A percentile compares a stretch with the other conserved stretches of the same genome.
Evolutionary conservation across 2,888 invertebrate genomes (phyloP).

Genomic region (Caenorhabditis auriculariae): DNA sequence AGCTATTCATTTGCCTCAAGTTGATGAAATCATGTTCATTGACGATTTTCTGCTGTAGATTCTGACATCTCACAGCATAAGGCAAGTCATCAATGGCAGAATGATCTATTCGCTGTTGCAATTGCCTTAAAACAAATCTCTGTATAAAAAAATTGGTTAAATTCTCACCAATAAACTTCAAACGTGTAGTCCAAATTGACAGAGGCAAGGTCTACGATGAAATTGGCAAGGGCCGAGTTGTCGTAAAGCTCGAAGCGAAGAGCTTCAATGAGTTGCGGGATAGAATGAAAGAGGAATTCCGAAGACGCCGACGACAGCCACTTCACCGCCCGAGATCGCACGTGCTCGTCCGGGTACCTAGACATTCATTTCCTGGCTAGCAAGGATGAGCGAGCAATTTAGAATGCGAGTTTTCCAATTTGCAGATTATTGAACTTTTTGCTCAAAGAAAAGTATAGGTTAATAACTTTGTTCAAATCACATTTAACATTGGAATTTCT

Average conservation of each 20-base stretch:
- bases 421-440: too few species aligned
- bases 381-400: neutral
- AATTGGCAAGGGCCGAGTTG: constrained; percentile 80
- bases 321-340: constrained; percentile 80
- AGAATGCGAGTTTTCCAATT: neutral
- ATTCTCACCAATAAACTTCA: constrained; percentile 81
- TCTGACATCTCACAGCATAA: constrained; percentile 74
- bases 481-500: too few species aligned
- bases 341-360: constrained; percentile 87
- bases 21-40: constrained; percentile 23
- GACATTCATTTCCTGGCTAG: too few species aligned
- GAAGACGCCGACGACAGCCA: constrained; percentile 75
- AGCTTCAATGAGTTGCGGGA: constrained; percentile 76
- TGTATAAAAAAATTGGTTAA: neutral
- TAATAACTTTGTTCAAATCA: too few species aligned
- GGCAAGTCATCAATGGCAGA: constrained; percentile 35
- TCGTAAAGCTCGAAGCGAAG: constrained; percentile 81
- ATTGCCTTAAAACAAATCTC: constrained; percentile 61
- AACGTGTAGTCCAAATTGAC: constrained; percentile 88
- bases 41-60: constrained; percentile 83
- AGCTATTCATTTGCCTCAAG: constrained; percentile 8
- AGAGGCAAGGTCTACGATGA: constrained; percentile 80
- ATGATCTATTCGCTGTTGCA: constrained; percentile 66
- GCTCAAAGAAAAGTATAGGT: too few species aligned
- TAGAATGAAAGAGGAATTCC: constrained; percentile 76